These are phyloP conservation scores for Aethes cnicana DNA, from an alignment of 2,888 invertebrate genomes.

Conservation along the genomic window DNA sequence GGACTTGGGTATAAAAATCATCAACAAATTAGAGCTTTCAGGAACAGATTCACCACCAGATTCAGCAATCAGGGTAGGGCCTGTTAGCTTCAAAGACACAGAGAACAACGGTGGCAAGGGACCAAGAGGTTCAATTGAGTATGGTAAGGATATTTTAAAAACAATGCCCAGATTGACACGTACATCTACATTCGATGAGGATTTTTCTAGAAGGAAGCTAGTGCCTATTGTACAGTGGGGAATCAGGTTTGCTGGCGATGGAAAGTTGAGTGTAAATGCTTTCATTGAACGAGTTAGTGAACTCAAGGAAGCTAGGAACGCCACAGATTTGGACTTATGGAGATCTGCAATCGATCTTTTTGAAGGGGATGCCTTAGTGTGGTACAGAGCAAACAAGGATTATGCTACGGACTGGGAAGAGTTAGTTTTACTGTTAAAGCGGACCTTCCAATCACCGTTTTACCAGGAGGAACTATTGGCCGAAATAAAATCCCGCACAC, in stretches of 20 bases:
- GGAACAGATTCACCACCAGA: not conserved
- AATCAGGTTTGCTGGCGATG: not conserved
- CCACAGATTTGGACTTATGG: not conserved
- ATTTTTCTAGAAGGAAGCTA: not conserved
- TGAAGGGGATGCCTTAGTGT: slow-evolving; percentile 27
- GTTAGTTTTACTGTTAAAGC: not conserved
- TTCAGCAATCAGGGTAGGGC: too few species aligned
- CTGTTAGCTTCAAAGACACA: too few species aligned
- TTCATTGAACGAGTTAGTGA: not conserved
- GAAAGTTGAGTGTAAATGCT: not conserved
- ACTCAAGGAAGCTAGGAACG: not conserved
- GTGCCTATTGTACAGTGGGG: slow-evolving; percentile 6
- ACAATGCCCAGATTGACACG: not conserved
- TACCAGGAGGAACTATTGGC: slow-evolving; percentile 11
- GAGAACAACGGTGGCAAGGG: too few species aligned
- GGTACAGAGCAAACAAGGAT: slow-evolving; percentile 24
- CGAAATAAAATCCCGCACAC: slow-evolving; percentile 18
- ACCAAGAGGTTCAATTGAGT: not conserved
- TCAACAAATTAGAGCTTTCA: not conserved
- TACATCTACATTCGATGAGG: not conserved
- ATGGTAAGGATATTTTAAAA: too few species aligned
- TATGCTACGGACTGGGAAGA: not conserved
- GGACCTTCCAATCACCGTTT: slow-evolving; percentile 1
- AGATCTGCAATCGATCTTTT: slow-evolving; percentile 29
- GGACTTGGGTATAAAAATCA: not conserved